Evolutionary conservation across 2,797 vertebrate genomes (phyloP), one percentile per base, ranked within the genome.

Genomic region (Numenius phaeopus): DNA sequence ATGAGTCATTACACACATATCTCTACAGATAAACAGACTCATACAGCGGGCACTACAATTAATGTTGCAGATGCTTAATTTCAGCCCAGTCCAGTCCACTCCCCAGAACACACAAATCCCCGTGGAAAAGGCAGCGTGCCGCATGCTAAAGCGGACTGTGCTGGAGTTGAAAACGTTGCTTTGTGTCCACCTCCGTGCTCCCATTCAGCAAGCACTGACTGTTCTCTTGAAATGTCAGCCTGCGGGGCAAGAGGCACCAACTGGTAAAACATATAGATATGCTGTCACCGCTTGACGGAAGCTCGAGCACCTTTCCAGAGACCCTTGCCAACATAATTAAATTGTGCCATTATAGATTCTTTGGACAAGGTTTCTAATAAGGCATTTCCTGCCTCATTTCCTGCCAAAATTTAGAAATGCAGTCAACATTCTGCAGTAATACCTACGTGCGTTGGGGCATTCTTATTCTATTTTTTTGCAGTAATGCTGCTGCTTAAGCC

Each of bases 331-430:
- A 62, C 47, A 16, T 15, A 76, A 91, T 86, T 76, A 58, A 81
- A 76, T 29, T 17, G 54, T 62, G 77, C 34, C 80, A 52, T 67
- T 82, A 46, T 0, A 76, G 72, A 50, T 78, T 44, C 55, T 70
- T 72, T 20, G 7, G 70, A 50, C 50, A 65, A 83, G 23, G 24
- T 47, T 96, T 55, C 80, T 59, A 88, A 95, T 62, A 87, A 87
- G 77, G 80, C 42, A 94, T 92, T 96, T 94, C 69, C 87, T 62
- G 50, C 76, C 55, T 70, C 14, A n/a, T 61, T 87, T 94, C 92
- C 84, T 89, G 76, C 54, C 76, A 78, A 83, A 83, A 64, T 71
- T 65, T 54, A 72, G 57, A 46, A 91, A 84, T 12, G 30, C 58
- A 76, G 39, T 59, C 50, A 76, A 75, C 39, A 14, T 61, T 84